Evolutionary conservation across 2,888 invertebrate species (phyloP).

Genomic region (Caenorhabditis wallacei): DNA sequence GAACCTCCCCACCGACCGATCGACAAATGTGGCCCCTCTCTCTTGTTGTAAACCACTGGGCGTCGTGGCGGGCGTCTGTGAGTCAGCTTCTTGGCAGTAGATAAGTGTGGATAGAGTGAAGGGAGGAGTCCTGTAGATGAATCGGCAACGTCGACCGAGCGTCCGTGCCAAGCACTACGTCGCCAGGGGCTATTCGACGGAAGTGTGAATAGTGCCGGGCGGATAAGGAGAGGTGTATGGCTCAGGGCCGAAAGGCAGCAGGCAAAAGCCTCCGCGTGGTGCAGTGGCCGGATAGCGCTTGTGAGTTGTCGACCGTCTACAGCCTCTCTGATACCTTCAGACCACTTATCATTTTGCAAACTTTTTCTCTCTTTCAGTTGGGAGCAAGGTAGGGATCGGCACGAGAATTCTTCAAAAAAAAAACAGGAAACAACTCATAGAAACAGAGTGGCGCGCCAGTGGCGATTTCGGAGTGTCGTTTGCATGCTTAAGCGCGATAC

Average conservation of each 20-base stretch:
- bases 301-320: background rate
- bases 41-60: background rate
- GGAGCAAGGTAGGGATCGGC: no score
- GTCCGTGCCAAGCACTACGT: slow-evolving; percentile 2
- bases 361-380: background rate
- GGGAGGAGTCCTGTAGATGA: slow-evolving; percentile 1
- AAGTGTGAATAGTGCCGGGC: background rate
- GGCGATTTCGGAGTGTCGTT: no score
- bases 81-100: background rate
- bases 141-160: background rate
- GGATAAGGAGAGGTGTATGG: background rate
- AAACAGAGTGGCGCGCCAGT: no score
- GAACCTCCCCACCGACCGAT: no score
- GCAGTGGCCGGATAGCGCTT: background rate
- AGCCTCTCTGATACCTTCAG: slow-evolving; percentile 4
- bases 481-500: no score
- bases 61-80: slow-evolving; percentile 9
- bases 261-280: background rate
- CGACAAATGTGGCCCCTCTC: no score
- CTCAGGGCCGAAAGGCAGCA: slow-evolving; percentile 9
- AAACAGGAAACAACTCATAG: no score
- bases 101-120: background rate
- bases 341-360: slow-evolving; percentile 4
- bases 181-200: background rate
- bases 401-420: no score